These are phyloP conservation scores for Chloroclystis v-ata DNA, from an alignment of 2,888 invertebrate genomes.

Conservation along the genomic window DNA sequence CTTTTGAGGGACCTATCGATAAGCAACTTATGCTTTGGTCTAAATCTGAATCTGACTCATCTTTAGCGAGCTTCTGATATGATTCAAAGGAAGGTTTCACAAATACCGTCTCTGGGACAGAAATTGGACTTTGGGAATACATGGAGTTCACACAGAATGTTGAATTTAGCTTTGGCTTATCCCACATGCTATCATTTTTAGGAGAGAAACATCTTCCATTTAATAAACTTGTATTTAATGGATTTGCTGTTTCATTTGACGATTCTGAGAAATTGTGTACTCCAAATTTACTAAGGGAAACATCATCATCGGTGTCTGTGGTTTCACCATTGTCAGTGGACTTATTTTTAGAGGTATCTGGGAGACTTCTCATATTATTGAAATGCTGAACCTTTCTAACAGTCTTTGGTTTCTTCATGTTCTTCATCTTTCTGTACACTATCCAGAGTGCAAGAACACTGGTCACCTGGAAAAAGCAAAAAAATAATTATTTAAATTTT, in stretches of 20 bases:
- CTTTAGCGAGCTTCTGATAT: conserved; percentile 60
- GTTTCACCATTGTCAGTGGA: conserved; percentile 47
- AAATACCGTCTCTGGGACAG: conserved; percentile 56
- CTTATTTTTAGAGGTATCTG: conserved; percentile 40
- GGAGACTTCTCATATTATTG: conserved; percentile 51
- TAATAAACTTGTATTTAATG: conserved; percentile 46
- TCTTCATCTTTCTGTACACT: conserved; percentile 53
- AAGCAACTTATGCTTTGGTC: conserved; percentile 76
- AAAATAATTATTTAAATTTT: background rate
- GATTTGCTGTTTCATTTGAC: conserved; percentile 54
- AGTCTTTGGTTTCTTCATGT: conserved; percentile 40
- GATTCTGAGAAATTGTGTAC: conserved; percentile 63
- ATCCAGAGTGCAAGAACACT: conserved; percentile 51
- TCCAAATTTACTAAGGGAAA: conserved; percentile 67
- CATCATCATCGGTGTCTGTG: conserved; percentile 68
- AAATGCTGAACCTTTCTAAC: conserved; percentile 35
- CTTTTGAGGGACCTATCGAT: conserved; percentile 65
- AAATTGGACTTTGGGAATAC: conserved; percentile 52
- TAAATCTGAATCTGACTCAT: conserved; percentile 71
- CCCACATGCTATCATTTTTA: conserved; percentile 55
- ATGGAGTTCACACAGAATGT: conserved; percentile 63
- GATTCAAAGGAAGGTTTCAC: conserved; percentile 64
- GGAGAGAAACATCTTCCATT: conserved; percentile 63
- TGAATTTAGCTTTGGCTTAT: conserved; percentile 60
- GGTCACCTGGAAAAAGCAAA: conserved; percentile 51